These are phyloP conservation scores for Pandemis cinnamomeana DNA, from an alignment of 2,888 invertebrate genomes.

Conservation along the genomic window DNA sequence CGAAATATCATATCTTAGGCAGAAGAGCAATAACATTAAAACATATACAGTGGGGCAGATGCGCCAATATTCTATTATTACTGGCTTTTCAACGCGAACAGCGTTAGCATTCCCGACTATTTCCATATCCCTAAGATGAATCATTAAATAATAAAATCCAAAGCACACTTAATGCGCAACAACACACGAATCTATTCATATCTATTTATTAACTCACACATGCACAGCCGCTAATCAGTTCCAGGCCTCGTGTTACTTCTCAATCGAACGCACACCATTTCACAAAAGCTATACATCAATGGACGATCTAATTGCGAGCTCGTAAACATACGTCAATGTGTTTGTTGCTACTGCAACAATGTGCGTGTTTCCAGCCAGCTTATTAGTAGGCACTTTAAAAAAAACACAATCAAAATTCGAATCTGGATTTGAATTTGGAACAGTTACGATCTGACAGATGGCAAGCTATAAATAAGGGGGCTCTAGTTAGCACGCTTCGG, in stretches of 20 bases:
- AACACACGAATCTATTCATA: slow-evolving; percentile 76
- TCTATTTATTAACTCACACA: slow-evolving; percentile 74
- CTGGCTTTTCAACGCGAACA: slow-evolving; percentile 80
- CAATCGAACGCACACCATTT: slow-evolving; percentile 68
- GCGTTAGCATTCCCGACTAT: slow-evolving; percentile 82
- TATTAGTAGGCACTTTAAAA: slow-evolving; percentile 78
- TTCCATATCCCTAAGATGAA: slow-evolving; percentile 84
- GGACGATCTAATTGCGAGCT: slow-evolving; percentile 79
- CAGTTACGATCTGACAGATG: slow-evolving; percentile 81
- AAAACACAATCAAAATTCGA: slow-evolving; percentile 83
- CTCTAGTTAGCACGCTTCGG: slow-evolving; percentile 66
- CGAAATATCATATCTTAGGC: slow-evolving; percentile 71
- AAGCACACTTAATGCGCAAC: slow-evolving; percentile 83
- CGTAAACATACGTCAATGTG: slow-evolving; percentile 78
- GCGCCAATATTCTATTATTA: slow-evolving; percentile 84
- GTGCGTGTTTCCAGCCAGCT: slow-evolving; percentile 74
- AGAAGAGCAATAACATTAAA: slow-evolving; percentile 80
- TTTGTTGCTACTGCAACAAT: slow-evolving; percentile 77
- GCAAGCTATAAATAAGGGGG: slow-evolving; percentile 78
- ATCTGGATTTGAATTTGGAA: slow-evolving; percentile 80
- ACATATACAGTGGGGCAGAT: slow-evolving; percentile 80
- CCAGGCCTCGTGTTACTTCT: slow-evolving; percentile 74
- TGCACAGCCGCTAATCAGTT: slow-evolving; percentile 77
- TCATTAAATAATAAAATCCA: slow-evolving; percentile 85
- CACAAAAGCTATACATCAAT: slow-evolving; percentile 75